Conservation (phyloP, 1,140 invertebrate genomes). For the fruit fly (Drosophila melanogaster) region DNA sequence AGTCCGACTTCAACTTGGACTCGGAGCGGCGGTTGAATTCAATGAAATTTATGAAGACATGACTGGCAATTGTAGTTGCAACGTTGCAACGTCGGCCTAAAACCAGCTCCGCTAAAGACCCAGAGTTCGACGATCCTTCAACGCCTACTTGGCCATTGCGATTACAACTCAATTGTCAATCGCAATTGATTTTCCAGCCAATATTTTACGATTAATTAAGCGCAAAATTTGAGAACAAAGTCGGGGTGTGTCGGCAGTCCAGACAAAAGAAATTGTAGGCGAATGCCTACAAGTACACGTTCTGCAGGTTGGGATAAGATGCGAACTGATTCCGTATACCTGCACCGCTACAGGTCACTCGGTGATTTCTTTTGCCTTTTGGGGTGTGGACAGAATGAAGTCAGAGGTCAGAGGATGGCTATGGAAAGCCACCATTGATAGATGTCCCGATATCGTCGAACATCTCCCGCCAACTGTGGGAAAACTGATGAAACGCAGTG, state of each 20-base stretch:
- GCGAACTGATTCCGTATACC: slow-evolving; percentile 46
- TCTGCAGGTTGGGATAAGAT: slow-evolving; percentile 33
- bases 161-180: slow-evolving; percentile 72
- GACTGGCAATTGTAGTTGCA: slow-evolving; percentile 78
- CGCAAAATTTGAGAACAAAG: slow-evolving; percentile 67
- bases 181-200: slow-evolving; percentile 61
- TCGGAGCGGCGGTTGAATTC: slow-evolving; percentile 58
- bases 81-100: slow-evolving; percentile 31
- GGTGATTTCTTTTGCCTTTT: neutral
- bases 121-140: slow-evolving; percentile 59
- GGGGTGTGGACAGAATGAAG: slow-evolving; percentile 56
- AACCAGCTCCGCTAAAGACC: slow-evolving; percentile 12
- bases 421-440: slow-evolving; percentile 48
- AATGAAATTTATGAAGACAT: slow-evolving; percentile 83
- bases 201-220: slow-evolving; percentile 81
- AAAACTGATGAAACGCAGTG: slow-evolving; percentile 26
- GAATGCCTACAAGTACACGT: neutral
- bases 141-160: slow-evolving; percentile 65
- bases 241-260: slow-evolving; percentile 38
- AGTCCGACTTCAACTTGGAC: slow-evolving; percentile 3
- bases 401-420: slow-evolving; percentile 63
- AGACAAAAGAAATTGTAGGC: slow-evolving; percentile 39
- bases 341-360: slow-evolving; percentile 11
- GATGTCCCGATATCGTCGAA: slow-evolving; percentile 37
- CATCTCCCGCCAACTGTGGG: slow-evolving; percentile 51